Evolutionary conservation across 2,797 vertebrate species (phyloP).

Genomic region (Acanthornis magna): DNA sequence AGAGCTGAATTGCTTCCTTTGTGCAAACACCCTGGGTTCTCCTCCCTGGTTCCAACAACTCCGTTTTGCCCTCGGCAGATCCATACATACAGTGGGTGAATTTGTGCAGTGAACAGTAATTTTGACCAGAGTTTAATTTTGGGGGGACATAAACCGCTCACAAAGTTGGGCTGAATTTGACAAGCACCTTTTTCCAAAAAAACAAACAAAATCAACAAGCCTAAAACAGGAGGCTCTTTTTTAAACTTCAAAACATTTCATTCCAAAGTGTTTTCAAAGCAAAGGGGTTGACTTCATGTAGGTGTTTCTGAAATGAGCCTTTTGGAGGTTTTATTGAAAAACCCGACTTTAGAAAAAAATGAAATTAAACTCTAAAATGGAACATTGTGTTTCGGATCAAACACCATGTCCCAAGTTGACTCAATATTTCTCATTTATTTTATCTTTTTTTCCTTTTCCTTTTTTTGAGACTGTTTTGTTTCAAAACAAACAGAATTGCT

Average conservation of each 20-base stretch:
- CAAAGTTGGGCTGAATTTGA: constrained; percentile 14
- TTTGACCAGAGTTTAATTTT: constrained; percentile 16
- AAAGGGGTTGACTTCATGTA: constrained; percentile 49
- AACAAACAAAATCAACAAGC: constrained; percentile 54
- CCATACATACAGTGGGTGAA: neutral
- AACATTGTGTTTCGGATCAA: constrained; percentile 56
- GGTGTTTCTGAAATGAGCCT: constrained; percentile 64
- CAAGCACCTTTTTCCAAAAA: constrained; percentile 43
- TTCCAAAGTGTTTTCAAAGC: constrained; percentile 65
- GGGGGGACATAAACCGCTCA: constrained; percentile 41
- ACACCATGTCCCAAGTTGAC: constrained; percentile 26
- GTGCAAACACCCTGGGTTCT: neutral
- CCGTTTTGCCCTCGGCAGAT: neutral
- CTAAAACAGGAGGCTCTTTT: constrained; percentile 62
- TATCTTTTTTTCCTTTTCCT: neutral
- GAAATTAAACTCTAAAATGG: constrained; percentile 29
- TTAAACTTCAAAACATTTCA: constrained; percentile 57
- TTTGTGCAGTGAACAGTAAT: neutral
- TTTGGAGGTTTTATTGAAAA: constrained; percentile 64
- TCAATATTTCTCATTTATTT: constrained; percentile 11
- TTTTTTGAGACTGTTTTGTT: neutral
- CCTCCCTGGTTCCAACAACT: neutral
- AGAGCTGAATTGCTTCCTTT: constrained; percentile 19
- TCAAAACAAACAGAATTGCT: constrained; percentile 29
- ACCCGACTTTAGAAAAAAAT: neutral